phyloP scores from a whole-genome alignment of 2,113 vertebrate species.

The Planiliza haematocheilus region DNA sequence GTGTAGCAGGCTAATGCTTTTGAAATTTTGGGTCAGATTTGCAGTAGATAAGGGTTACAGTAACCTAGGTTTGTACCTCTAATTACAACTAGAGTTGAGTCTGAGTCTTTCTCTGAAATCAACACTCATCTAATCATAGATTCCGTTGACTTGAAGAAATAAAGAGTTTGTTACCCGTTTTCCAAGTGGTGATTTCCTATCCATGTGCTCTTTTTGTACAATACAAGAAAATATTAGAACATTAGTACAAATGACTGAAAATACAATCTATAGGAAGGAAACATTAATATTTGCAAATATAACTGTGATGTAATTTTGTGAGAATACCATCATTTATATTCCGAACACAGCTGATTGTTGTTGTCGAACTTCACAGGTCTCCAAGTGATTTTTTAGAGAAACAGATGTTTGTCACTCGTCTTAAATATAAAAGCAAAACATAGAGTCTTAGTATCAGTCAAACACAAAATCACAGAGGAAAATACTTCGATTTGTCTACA shows the following conservation, averaged over 20 bases:
- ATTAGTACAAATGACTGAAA: no score
- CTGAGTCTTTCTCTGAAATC: background rate
- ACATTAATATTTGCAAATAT: no score
- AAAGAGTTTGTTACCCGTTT: background rate
- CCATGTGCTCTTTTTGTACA: background rate
- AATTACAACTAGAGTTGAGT: background rate
- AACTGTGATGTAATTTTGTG: no score
- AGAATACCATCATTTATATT: no score
- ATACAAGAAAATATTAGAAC: background rate
- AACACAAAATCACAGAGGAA: background rate
- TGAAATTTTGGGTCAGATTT: background rate
- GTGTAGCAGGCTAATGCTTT: conserved; percentile 5
- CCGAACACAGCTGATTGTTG: background rate
- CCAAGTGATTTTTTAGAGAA: background rate
- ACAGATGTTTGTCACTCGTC: background rate
- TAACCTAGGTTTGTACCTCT: background rate
- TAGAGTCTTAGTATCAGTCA: background rate
- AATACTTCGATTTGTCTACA: conserved; percentile 8
- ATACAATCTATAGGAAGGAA: background rate
- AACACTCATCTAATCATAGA: background rate
- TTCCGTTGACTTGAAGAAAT: background rate
- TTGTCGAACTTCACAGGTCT: background rate
- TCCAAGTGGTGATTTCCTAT: background rate
- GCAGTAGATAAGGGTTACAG: no score
- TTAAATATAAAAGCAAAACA: background rate